Evolutionary conservation across 2,888 invertebrate genomes (phyloP).

Genomic region (Holacanthella duospinosa): DNA sequence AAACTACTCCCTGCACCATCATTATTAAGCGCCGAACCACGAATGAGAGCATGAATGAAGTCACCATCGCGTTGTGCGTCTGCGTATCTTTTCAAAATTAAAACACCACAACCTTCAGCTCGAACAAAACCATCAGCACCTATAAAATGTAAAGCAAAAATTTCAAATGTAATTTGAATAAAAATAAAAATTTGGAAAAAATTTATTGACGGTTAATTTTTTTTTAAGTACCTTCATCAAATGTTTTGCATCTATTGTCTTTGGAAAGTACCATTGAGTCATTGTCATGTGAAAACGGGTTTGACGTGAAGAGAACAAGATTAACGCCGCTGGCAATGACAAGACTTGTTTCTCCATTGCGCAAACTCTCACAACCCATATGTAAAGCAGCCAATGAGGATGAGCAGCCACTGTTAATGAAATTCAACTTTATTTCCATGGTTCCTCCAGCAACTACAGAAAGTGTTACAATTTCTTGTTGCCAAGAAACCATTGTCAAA

Average conservation of each 20-base stretch:
- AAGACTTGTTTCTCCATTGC: conserved; percentile 14
- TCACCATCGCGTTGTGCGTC: conserved; percentile 20
- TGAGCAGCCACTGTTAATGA: conserved; percentile 18
- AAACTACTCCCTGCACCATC: conserved; percentile 14
- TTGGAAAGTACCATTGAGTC: conserved; percentile 9
- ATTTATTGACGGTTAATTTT: no score
- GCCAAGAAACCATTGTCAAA: background rate
- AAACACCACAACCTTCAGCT: conserved; percentile 20
- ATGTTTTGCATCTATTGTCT: conserved; percentile 21
- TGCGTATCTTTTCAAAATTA: conserved; percentile 19
- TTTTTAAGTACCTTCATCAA: conserved; percentile 15
- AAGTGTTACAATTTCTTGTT: background rate
- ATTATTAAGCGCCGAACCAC: conserved; percentile 13
- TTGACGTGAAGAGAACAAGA: conserved; percentile 11
- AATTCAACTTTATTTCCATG: no score
- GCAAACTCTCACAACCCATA: conserved; percentile 21
- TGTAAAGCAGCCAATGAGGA: conserved; percentile 24
- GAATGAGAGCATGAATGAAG: conserved; percentile 13
- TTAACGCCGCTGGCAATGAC: conserved; percentile 25
- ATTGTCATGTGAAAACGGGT: no score
- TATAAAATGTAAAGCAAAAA: background rate
- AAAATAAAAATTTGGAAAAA: no score
- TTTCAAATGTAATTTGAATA: no score
- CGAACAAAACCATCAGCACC: conserved; percentile 20
- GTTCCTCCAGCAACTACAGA: no score